phyloP scores from a whole-genome alignment of 2,797 vertebrate genomes.

The Girardinus metallicus region DNA sequence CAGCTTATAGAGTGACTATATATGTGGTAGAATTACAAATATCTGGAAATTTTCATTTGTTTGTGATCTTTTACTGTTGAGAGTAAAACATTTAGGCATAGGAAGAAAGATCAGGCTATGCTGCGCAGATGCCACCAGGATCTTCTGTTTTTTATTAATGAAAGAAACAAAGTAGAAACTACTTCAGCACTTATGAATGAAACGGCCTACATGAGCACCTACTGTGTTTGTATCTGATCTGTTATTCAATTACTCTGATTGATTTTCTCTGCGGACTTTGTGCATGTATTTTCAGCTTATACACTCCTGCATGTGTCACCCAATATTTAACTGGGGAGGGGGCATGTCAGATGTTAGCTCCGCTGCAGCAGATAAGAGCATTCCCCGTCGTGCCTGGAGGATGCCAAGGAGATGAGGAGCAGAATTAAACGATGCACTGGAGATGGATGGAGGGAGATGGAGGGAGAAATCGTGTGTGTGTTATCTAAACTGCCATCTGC shows the following conservation, averaged over 20 bases:
- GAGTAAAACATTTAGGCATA: slow-evolving; percentile 19
- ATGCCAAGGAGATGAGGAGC: slow-evolving; percentile 38
- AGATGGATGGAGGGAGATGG: slow-evolving; percentile 10
- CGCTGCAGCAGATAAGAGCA: slow-evolving; percentile 42
- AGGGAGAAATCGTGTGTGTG: slow-evolving; percentile 7
- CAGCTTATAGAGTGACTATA: slow-evolving; percentile 13
- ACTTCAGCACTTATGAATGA: background rate
- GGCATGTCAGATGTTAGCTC: slow-evolving; percentile 48
- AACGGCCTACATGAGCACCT: background rate
- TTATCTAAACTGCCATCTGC: slow-evolving; percentile 45
- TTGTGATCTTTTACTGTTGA: background rate
- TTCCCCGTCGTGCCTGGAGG: slow-evolving; percentile 28
- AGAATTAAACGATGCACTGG: slow-evolving; percentile 28
- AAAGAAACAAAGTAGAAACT: slow-evolving; percentile 1
- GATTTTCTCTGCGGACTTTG: slow-evolving; percentile 18
- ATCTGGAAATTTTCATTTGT: slow-evolving; percentile 29
- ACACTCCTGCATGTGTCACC: slow-evolving; percentile 11
- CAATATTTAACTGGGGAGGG: background rate
- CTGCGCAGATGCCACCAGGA: background rate
- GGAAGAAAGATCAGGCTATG: slow-evolving; percentile 10
- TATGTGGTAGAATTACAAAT: slow-evolving; percentile 3
- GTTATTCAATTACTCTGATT: slow-evolving; percentile 18
- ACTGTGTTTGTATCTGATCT: slow-evolving; percentile 25
- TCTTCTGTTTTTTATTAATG: slow-evolving; percentile 1
- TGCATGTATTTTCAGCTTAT: slow-evolving; percentile 1